Base-by-base conservation (phyloP, 2,888 invertebrate genomes). In the Agrypnus murinus region DNA sequence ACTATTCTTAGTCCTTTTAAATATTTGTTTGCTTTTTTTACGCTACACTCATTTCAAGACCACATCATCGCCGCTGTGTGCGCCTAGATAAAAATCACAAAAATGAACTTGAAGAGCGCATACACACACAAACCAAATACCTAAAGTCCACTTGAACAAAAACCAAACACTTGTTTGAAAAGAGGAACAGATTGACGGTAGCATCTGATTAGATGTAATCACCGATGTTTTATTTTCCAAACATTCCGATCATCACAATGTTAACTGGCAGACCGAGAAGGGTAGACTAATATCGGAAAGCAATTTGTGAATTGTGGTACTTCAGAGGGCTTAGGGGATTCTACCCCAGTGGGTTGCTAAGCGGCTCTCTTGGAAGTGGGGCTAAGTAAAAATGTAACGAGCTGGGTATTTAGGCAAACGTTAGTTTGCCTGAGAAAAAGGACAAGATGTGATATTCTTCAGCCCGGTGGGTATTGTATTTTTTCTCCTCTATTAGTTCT, bases 261-360 rank as follows among this genome's bases (percentile, higher is more conserved):
- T 71, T 73, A 73, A 75, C 73, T 72, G 73, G 62, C 72, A 58
- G 59, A 65, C 67, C 65, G 72, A 74, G 73, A 74, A 76, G 76
- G 77, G 79, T 71, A 71, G 80, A 78, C 75, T 77, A 80, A 81
- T 83, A 84, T 84, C 80, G 83, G 82, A 83, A 84, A 84, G 83
- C 82, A 83, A 84, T 84, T 84, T 84, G 84, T 84, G 84, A 84
- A 83, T 84, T 82, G 84, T 81, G 80, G 81, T 83, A 84, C 82
- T 83, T 80, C 81, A 80, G 80, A 71, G 71, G 77, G 77, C 75
- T 79, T 79, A 80, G 77, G 79, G 80, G 79, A 78, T 79, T 80
- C 79, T 75, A 79, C 81, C 81, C 81, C 78, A 79, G 80, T 79
- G 80, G 80, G 75, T 74, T 74, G 71, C 75, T 64, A 62, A 67